These are phyloP conservation scores for Lipophrys pholis DNA, from an alignment of 2,113 vertebrate species.

Conservation along the genomic window DNA sequence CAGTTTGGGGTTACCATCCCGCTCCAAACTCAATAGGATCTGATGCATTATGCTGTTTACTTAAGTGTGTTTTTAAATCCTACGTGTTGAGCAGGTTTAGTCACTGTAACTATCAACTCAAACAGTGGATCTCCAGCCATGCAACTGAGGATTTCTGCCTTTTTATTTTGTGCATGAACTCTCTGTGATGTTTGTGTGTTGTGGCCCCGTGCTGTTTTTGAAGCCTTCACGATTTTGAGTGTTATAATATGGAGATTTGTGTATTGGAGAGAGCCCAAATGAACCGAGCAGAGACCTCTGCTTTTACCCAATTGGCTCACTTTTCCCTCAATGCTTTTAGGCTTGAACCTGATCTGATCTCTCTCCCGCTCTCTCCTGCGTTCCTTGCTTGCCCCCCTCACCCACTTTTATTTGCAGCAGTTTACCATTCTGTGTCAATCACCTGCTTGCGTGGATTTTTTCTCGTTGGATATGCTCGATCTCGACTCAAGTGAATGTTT, in stretches of 20 bases:
- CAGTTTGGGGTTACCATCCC: conserved; percentile 56
- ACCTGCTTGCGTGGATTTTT: conserved; percentile 24
- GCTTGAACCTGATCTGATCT: conserved; percentile 58
- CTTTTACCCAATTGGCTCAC: conserved; percentile 59
- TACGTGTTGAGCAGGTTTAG: not conserved
- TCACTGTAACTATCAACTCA: not conserved
- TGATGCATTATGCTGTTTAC: conserved; percentile 20
- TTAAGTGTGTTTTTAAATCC: conserved; percentile 16
- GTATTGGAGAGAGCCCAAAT: conserved; percentile 10
- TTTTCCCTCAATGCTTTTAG: conserved; percentile 56
- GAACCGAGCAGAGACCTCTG: conserved; percentile 48
- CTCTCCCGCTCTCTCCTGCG: not conserved
- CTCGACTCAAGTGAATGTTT: conserved; percentile 28
- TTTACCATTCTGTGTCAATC: conserved; percentile 54
- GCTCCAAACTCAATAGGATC: conserved; percentile 37
- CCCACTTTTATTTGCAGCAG: conserved; percentile 32
- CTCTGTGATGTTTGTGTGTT: not conserved
- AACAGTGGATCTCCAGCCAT: not conserved
- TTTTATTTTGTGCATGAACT: not conserved
- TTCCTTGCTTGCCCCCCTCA: not conserved
- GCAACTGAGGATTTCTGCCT: not conserved
- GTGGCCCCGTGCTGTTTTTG: not conserved
- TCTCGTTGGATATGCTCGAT: conserved; percentile 14
- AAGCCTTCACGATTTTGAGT: conserved; percentile 32
- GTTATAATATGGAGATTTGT: conserved; percentile 20